These are phyloP conservation scores for Serrognathus titanus DNA, from an alignment of 2,888 invertebrate genomes.

Conservation along the genomic window DNA sequence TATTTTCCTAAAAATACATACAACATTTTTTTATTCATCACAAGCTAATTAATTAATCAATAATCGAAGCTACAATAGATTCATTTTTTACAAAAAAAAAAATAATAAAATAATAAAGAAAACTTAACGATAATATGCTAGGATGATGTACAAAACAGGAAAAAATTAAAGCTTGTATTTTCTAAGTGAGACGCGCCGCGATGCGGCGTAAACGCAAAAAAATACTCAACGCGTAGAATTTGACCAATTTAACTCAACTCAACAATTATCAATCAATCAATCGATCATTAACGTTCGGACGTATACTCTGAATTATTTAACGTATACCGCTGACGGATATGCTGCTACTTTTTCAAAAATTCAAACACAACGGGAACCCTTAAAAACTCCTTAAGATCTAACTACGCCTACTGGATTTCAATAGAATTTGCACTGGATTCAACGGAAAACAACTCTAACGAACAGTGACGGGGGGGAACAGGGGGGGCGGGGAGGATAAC, in stretches of 20 bases:
- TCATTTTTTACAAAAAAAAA: slow-evolving; percentile 1
- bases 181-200: background rate
- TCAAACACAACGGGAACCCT: no score
- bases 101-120: background rate
- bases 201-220: slow-evolving; percentile 1
- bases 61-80: slow-evolving; percentile 2
- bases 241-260: no score
- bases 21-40: slow-evolving; percentile 3
- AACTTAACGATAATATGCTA: slow-evolving; percentile 3
- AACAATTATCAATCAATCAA: no score
- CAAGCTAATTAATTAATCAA: slow-evolving; percentile 1
- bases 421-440: no score
- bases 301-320: no score
- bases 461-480: background rate
- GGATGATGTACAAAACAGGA: background rate
- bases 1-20: slow-evolving; percentile 2
- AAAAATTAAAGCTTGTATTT: slow-evolving; percentile 1
- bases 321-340: no score
- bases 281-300: no score
- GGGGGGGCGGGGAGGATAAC: no score
- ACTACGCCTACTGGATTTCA: no score
- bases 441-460: background rate
- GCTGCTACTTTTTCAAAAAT: no score
- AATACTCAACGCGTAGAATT: no score
- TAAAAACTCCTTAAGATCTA: no score